Conservation (phyloP, 2,113 vertebrate genomes). For the Proterorhinus semilunaris region DNA sequence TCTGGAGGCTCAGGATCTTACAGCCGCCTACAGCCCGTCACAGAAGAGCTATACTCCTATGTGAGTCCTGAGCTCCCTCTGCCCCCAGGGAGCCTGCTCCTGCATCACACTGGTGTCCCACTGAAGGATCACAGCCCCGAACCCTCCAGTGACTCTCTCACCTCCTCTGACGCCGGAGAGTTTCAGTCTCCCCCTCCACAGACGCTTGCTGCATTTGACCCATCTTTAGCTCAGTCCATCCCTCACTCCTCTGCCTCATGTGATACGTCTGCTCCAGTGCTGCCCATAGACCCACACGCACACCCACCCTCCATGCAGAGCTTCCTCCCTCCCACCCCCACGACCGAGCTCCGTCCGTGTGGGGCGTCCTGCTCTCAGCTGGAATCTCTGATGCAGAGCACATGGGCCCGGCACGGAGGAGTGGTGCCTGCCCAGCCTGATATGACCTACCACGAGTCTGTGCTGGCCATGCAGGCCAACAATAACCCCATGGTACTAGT, state of each 20-base stretch:
- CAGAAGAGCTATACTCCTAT: slow-evolving; percentile 85
- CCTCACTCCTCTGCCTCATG: slow-evolving; percentile 63
- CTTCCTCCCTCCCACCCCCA: slow-evolving; percentile 70
- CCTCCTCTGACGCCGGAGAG: slow-evolving; percentile 90
- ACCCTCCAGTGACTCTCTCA: slow-evolving; percentile 91
- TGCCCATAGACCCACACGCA: slow-evolving; percentile 58
- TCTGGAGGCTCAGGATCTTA: slow-evolving; percentile 68
- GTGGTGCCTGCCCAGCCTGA: slow-evolving; percentile 66
- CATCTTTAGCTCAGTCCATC: slow-evolving; percentile 75
- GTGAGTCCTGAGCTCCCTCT: slow-evolving; percentile 80
- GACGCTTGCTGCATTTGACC: slow-evolving; percentile 52
- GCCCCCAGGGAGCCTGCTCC: slow-evolving; percentile 81
- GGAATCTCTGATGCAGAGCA: slow-evolving; percentile 65
- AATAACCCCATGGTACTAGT: slow-evolving; percentile 74
- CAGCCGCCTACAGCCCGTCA: slow-evolving; percentile 90
- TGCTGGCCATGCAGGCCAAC: slow-evolving; percentile 71
- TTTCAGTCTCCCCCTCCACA: slow-evolving; percentile 84
- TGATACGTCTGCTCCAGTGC: slow-evolving; percentile 42
- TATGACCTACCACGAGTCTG: slow-evolving; percentile 72
- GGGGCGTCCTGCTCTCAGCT: slow-evolving; percentile 54
- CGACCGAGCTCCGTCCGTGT: slow-evolving; percentile 52
- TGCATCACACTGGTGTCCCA: slow-evolving; percentile 64
- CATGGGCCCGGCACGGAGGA: slow-evolving; percentile 71
- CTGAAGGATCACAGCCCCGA: slow-evolving; percentile 87
- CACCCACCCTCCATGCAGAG: slow-evolving; percentile 75